Percentiles rank a stretch among this genome's conserved stretches.
Evolutionary conservation across 2,113 vertebrate genomes (phyloP).

Genomic region (Lycaon pictus): DNA sequence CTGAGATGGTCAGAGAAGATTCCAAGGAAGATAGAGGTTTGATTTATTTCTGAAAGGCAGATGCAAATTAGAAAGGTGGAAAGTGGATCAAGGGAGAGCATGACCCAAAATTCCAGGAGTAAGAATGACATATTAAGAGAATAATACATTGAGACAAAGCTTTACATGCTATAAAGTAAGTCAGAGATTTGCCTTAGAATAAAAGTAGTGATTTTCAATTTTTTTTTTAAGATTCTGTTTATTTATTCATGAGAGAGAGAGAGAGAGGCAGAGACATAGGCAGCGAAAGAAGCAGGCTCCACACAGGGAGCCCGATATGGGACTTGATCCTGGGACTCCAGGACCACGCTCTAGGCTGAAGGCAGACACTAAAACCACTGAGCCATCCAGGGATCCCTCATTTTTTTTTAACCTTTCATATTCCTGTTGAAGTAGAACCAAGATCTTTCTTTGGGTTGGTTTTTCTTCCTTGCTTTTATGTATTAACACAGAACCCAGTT

Average conservation of each 20-base stretch:
- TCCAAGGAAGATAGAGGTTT: not conserved
- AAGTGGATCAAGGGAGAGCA: not conserved
- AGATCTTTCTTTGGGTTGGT: not conserved
- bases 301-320: too few relatives aligned
- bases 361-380: too few relatives aligned
- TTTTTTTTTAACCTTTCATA: not conserved
- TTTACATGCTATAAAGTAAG: not conserved
- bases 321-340: too few relatives aligned
- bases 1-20: not conserved
- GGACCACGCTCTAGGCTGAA: too few relatives aligned
- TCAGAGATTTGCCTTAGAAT: constrained; percentile 36
- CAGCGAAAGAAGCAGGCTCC: too few relatives aligned
- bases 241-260: too few relatives aligned
- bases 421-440: not conserved
- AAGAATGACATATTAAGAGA: not conserved
- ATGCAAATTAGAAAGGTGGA: not conserved
- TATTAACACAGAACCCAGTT: not conserved
- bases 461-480: constrained; percentile 2
- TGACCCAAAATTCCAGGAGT: not conserved
- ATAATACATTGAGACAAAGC: not conserved
- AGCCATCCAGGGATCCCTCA: too few relatives aligned
- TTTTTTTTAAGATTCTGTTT: not conserved
- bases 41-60: not conserved
- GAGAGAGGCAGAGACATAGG: too few relatives aligned
- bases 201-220: not conserved